A percentile compares a stretch with the other conserved stretches of the same genome.
Conservation (phyloP, 2,888 invertebrate species). For the Petrophora chlorosata region DNA sequence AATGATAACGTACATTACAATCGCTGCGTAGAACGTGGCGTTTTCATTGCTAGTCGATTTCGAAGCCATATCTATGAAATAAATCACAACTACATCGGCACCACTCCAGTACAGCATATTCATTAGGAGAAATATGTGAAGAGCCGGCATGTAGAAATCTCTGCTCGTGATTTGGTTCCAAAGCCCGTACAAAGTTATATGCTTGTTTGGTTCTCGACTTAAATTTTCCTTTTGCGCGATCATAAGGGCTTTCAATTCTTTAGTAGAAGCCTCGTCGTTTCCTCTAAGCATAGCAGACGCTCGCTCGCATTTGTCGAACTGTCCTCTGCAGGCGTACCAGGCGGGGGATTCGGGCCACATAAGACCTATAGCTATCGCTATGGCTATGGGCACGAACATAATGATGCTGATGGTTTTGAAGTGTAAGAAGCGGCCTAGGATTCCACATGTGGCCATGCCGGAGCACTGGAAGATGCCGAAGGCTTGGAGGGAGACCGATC, state of each 20-base stretch:
- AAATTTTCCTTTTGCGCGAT: slow-evolving; percentile 2
- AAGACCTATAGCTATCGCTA: too few species aligned
- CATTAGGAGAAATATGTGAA: background rate
- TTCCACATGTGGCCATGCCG: background rate
- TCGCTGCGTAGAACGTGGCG: background rate
- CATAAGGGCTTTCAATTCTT: background rate
- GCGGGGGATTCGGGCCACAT: too few species aligned
- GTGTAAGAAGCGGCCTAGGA: background rate
- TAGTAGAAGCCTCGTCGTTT: background rate
- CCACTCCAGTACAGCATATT: slow-evolving; percentile 1
- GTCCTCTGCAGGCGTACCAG: too few species aligned
- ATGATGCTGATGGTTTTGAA: background rate
- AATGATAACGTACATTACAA: background rate
- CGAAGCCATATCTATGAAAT: background rate
- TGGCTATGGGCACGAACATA: background rate
- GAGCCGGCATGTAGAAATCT: background rate
- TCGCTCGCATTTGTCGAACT: slow-evolving; percentile 7
- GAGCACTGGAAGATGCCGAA: background rate
- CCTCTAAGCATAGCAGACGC: background rate
- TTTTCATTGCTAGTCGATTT: background rate
- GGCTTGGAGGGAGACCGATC: background rate
- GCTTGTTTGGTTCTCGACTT: background rate
- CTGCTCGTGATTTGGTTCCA: background rate
- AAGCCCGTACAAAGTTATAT: background rate
- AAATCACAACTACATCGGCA: background rate